Base-by-base conservation (phyloP, 30 jellyfish, hydroid and myxozoan genomes). In the Pseudorhiza aurosa region DNA sequence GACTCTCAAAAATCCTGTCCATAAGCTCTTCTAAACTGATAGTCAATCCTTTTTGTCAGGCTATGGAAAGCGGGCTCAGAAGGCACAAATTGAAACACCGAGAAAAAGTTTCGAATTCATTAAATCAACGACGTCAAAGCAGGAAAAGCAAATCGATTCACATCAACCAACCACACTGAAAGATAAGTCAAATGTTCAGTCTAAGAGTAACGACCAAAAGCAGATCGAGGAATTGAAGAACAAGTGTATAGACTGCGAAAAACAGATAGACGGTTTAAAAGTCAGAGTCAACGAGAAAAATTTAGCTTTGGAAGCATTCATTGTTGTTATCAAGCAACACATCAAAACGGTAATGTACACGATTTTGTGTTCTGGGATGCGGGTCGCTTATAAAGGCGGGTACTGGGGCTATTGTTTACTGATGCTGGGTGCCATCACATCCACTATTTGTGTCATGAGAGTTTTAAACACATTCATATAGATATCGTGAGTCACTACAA, bases 231-330 rank as follows among this genome's bases (percentile, higher is more conserved):
- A 63, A 19, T 55, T 79, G 76, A 79, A 79, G 36, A 53, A 25
- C 25, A 79, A 64, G 37, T 79, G 91, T 36, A 26, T 21, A 27
- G 78, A 71, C 22, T 83, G 79, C 37, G 95, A 83, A 47, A 72
- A 83, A 14, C 83, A 67, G 31, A 72, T 83, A 21, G 14, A 46
- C 46, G 37, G 15, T 8, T 25, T 71, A 83, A 70, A 72, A 49
- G 67, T 56, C 19, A 83, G 59, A 25, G 17, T 67, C 7, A 50
- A 68, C 1, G 60, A 85, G 55, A 75, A 95, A 44, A 65, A 72
- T 58, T 27, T 47, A 9, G 95, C 91, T 27, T 30, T 85, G 79
- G 93, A 78, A 64, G 98, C 96, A 29, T 74, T 91, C 30, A 65
- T 83, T n/a, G 72, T 91, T 64, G 93, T 78, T n/a, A 47, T 91